Base-by-base conservation (phyloP, 2,888 invertebrate species). In the Hymenopus coronatus region DNA sequence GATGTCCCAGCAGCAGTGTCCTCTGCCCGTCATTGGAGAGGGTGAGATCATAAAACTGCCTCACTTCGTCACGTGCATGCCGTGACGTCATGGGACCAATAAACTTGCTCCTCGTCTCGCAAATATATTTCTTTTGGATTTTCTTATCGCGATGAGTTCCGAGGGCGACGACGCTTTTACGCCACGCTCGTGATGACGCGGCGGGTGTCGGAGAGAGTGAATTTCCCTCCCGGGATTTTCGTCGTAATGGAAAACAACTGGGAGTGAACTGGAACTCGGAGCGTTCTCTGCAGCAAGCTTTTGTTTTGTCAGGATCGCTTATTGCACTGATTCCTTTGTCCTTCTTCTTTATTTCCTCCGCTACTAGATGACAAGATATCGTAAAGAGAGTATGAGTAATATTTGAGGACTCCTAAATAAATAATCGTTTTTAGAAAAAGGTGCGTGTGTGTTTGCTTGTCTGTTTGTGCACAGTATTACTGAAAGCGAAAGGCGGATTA, bases 41-140 rank as follows among this genome's bases (percentile, higher is more conserved):
- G 25, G 54, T 15, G 54, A 14, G 81, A 28, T 86, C 86, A 70
- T 86, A 86, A 86, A 86, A n/a, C 54, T 25, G 15, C 33, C 81
- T 6, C 28, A 46, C 46, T 85, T 85, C 85, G 46, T 85, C 85
- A 27, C 54, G 86, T 70, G 86, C 86, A 86, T 86, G 85, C 27
- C 15, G 20, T 85, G 70, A 86, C 81, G 30, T 28, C 86, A 40
- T 86, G 86, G 86, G 86, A 86, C 20, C 86, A 86, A 86, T 86
- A 86, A 86, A 86, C 86, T 86, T 20, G 70, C 28, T 86, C 70
- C 86, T 70, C 54, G 54, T 70, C 54, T 70, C 54, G 25, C 70
- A 86, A 86, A 86, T 86, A 86, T 81, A 86, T 86, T 86, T 86
- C 84, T 70, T 70, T 70, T 70, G 54, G 54, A 70, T 70, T 70